These are phyloP conservation scores for Sternotherus odoratus DNA, from an alignment of 2,797 vertebrate species.

Conservation along the genomic window DNA sequence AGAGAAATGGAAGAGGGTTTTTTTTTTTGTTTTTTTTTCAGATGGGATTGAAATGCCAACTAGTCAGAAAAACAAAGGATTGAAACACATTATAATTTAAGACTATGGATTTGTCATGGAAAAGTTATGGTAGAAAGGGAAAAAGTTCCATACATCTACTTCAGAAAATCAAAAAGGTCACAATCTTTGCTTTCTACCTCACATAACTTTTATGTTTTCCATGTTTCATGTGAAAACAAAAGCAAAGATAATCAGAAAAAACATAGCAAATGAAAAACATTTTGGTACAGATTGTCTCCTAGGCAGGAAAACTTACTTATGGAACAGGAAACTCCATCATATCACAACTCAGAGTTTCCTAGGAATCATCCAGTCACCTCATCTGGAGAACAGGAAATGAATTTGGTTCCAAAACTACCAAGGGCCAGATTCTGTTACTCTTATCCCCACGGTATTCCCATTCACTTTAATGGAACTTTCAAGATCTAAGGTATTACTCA, in stretches of 20 bases:
- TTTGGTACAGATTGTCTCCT: neutral
- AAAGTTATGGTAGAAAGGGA: neutral
- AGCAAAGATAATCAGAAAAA: neutral
- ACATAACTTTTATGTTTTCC: neutral
- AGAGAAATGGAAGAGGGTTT: neutral
- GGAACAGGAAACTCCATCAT: neutral
- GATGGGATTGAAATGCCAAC: neutral
- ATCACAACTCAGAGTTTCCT: neutral
- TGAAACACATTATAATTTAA: neutral
- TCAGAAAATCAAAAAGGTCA: neutral
- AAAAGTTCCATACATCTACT: neutral
- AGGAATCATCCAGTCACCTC: neutral
- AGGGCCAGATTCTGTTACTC: neutral
- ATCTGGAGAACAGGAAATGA: neutral
- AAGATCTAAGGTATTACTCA: neutral
- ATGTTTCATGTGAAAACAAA: neutral
- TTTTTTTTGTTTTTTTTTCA: neutral
- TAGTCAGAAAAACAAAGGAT: neutral
- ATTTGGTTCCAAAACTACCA: neutral
- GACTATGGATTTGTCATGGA: neutral
- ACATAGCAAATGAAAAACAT: neutral
- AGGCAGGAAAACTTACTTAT: neutral
- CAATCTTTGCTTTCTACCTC: neutral
- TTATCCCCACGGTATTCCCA: neutral
- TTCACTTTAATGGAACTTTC: neutral